Base-by-base conservation (phyloP, 92 coral and sea anemone genomes). In the Isaurus tuberculatus region DNA sequence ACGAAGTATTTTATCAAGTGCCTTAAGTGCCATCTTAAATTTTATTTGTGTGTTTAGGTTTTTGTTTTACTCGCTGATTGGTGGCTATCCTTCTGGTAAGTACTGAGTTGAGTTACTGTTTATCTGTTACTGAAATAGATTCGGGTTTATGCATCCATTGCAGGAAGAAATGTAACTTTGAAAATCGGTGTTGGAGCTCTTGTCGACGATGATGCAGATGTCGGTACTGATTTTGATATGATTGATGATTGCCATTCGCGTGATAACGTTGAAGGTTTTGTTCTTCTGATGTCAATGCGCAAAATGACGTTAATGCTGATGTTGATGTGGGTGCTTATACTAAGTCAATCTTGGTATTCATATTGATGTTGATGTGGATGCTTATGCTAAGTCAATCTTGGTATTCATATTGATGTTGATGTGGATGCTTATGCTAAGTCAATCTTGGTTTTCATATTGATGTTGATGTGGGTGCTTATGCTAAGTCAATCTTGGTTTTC, bases 51-150 rank as follows among this genome's bases (percentile, higher is more conserved):
- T 58, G 68, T 60, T 6, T 42, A 94, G 98, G 85, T 86, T 28
- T 65, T 89, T 40, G 64, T 88, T 22, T 68, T 92, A 86, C 33
- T 90, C 30, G 83, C 91, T 11, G 96, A 92, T 58, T 70, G 89
- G 84, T 92, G 95, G 95, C 71, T 92, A 4, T 92, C 95, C n/a
- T 86, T 90, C 72, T 92, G 95, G 95, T 92, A 84, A 68, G 93
- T 73, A 3, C 25, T 1, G 7, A 13, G 46, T 19, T 53, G 25
- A 53, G 17, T 53, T 17, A 0, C 19, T 53, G 61, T 19, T 17
- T 15, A 17, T 49, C 57, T 5, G 57, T 49, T 17, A 49, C 5
- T 49, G n/a, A 5, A 4, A 49, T 49, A 19, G 1, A 4, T 16
- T 19, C 16, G 23, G 14, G 6, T 15, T 16, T 16, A 13, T 40